Percentiles rank a stretch among this genome's conserved stretches.
phyloP scores from a whole-genome alignment of 2,797 vertebrate genomes.

The Chiroxiphia lanceolata region DNA sequence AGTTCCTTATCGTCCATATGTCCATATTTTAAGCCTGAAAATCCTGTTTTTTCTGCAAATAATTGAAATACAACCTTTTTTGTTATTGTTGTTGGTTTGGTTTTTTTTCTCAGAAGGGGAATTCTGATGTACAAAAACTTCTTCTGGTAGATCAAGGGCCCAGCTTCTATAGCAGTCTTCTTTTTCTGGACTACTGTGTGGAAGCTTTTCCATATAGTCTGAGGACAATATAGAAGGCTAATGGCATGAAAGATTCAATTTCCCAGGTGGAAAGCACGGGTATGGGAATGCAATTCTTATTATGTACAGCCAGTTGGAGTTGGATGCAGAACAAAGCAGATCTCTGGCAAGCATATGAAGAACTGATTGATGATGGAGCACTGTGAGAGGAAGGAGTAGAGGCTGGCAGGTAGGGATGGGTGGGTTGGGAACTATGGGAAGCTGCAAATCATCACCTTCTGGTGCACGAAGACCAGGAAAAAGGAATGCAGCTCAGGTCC shows the following conservation, averaged over 20 bases:
- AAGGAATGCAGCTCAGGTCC: not conserved
- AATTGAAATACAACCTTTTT: not conserved
- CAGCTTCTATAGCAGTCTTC: not conserved
- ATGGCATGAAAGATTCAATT: slow-evolving; percentile 19
- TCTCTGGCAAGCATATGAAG: slow-evolving; percentile 35
- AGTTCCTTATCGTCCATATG: not conserved
- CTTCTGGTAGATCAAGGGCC: not conserved
- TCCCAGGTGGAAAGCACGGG: not conserved
- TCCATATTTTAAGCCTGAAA: not conserved
- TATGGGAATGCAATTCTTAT: slow-evolving; percentile 30
- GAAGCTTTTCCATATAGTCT: not conserved
- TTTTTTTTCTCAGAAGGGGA: not conserved
- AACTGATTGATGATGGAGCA: slow-evolving; percentile 18
- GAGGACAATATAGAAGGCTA: slow-evolving; percentile 14
- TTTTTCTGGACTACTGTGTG: not conserved
- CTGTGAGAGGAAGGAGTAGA: not conserved
- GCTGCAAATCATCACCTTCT: slow-evolving; percentile 5
- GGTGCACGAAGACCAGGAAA: not conserved
- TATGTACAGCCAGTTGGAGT: slow-evolving; percentile 41
- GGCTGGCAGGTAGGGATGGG: slow-evolving; percentile 6
- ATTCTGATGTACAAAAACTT: not conserved
- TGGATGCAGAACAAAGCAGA: slow-evolving; percentile 54
- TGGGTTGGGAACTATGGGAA: not conserved
- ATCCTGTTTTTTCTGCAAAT: not conserved
- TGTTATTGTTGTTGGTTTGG: not conserved